Evolutionary conservation across 2,797 vertebrate species (phyloP), one percentile per base, ranked within the genome.

Genomic region (Melanotaenia trifasciata): DNA sequence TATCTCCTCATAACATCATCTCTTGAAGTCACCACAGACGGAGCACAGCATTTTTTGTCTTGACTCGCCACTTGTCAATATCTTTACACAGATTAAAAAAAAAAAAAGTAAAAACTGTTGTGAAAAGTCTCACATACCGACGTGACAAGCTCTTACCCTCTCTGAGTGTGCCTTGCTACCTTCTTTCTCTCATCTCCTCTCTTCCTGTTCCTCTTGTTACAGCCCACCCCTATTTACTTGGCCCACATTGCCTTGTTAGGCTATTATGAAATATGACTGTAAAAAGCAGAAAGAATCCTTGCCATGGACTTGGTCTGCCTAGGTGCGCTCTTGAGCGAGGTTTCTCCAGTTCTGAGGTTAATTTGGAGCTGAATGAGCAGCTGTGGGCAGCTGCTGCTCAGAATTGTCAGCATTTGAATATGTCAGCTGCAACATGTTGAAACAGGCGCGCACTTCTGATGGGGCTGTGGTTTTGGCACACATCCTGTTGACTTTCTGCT

Each of bases 151-250:
- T 80, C 74, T 87, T 64, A 28, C 56, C 67, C 72, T 75, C 66
- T 78, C 73, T 79, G 45, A 47, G 83, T 65, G 80, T 83, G 81
- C 69, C 64, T 83, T 67, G 35, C 77, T 70, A 77, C 81, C 83
- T 87, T 78, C 66, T 74, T 67, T 87, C 77, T 76, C 80, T 83
- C 80, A 10, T 69, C 83, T 87, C 84, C 54, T 91, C 89, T 94
- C 94, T 95, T 95, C 93, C 94, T 95, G 92, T 95, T 95, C 91
- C 93, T 94, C 92, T 93, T 89, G 77, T 79, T 84, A 84, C 80
- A 91, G 82, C 90, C 90, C 92, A 92, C 90, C 90, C 92, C 86
- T 91, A 84, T 87, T 87, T 86, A 87, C 71, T 68, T 79, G 60
- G 45, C 88, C 86, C 82, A 77, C 74, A 88, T 89, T 80, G 60